phyloP scores from a whole-genome alignment of 1,140 invertebrate species.

The Megalopta genalis region DNA sequence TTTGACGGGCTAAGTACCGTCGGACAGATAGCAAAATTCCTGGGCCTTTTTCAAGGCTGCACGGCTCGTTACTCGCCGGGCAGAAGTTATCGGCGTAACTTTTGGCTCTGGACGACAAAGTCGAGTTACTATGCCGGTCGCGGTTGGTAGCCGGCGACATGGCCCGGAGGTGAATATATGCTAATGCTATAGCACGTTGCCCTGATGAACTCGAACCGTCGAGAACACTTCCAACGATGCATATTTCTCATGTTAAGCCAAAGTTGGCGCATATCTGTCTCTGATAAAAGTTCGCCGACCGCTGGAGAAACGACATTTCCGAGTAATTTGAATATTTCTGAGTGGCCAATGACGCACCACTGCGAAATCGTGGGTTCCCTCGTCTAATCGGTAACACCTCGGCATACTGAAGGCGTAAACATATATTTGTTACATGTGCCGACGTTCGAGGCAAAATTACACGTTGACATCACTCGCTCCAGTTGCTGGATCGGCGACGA shows the following conservation, averaged over 20 bases:
- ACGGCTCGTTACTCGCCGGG: conserved; percentile 23
- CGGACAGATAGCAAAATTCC: background rate
- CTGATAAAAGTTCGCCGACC: conserved; percentile 9
- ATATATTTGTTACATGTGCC: background rate
- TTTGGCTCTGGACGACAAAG: conserved; percentile 28
- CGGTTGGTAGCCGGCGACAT: conserved; percentile 14
- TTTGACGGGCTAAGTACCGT: background rate
- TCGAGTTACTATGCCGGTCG: conserved; percentile 23
- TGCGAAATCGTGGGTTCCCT: background rate
- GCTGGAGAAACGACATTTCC: background rate
- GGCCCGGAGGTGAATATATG: conserved; percentile 43
- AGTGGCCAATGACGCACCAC: background rate
- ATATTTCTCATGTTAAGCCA: background rate
- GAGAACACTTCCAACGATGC: conserved; percentile 2
- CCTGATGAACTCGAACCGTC: conserved; percentile 35
- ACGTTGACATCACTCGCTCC: too few relatives aligned
- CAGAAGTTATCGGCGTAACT: conserved; percentile 43
- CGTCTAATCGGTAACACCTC: background rate
- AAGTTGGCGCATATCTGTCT: background rate
- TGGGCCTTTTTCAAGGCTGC: conserved; percentile 20
- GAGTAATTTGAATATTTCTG: background rate
- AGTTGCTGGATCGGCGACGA: too few relatives aligned
- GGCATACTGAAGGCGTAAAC: background rate
- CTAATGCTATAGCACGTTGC: conserved; percentile 34
- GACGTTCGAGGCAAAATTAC: background rate